Percentiles rank a stretch among this genome's conserved stretches.
Conservation (phyloP, 2,888 invertebrate genomes). For the Horisme vitalbata region DNA sequence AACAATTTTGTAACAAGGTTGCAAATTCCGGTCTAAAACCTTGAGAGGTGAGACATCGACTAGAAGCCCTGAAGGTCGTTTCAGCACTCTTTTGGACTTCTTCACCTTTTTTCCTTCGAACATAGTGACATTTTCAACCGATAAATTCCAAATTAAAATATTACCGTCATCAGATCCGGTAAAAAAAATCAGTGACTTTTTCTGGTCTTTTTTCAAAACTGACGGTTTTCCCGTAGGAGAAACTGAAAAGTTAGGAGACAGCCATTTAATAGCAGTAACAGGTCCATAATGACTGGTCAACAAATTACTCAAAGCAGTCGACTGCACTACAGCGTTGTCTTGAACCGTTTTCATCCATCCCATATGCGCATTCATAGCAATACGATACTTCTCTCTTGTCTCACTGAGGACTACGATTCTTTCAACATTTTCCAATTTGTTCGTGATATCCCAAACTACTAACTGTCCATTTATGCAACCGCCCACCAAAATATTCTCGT, state of each 20-base stretch:
- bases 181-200: conserved; percentile 83
- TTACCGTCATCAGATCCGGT: conserved; percentile 86
- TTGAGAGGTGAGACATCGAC: conserved; percentile 84
- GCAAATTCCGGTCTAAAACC: conserved; percentile 82
- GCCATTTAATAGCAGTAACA: conserved; percentile 87
- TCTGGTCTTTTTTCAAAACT: conserved; percentile 47
- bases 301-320: conserved; percentile 84
- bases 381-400: conserved; percentile 84
- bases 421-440: conserved; percentile 85
- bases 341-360: conserved; percentile 87
- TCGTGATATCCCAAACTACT: conserved; percentile 86
- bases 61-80: conserved; percentile 82
- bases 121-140: conserved; percentile 64
- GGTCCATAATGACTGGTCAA: conserved; percentile 84
- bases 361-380: conserved; percentile 84
- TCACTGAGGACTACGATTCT: conserved; percentile 83
- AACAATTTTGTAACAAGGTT: conserved; percentile 84
- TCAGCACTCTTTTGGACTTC: conserved; percentile 70
- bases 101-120: conserved; percentile 64
- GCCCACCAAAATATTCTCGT: conserved; percentile 87
- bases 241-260: conserved; percentile 84
- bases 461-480: conserved; percentile 89
- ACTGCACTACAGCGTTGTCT: conserved; percentile 80
- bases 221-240: conserved; percentile 83
- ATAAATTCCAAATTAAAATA: conserved; percentile 88